Conservation (phyloP, 1,140 invertebrate genomes). For the Lepidurus packardi region DNA sequence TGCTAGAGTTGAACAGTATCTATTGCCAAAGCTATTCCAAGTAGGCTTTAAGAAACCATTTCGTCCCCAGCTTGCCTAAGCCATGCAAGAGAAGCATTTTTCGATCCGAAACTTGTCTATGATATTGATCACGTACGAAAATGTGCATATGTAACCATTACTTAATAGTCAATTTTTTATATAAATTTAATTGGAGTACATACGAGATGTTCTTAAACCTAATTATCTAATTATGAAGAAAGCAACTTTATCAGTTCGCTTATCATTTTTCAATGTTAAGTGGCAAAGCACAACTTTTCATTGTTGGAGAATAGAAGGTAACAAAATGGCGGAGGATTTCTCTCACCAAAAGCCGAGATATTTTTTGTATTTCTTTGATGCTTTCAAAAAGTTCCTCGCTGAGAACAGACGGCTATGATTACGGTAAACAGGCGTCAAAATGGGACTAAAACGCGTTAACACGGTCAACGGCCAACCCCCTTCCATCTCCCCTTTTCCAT, state of each 20-base stretch:
- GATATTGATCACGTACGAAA: conserved; percentile 14
- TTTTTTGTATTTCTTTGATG: background rate
- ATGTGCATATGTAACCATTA: background rate
- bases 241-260: background rate
- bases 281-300: background rate
- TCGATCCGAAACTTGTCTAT: background rate
- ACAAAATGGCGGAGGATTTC: conserved; percentile 6
- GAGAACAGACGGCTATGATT: background rate
- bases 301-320: background rate
- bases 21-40: background rate
- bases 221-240: background rate
- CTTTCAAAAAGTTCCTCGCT: background rate
- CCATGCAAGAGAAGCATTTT: background rate
- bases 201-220: background rate
- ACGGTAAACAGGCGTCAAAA: too few species aligned
- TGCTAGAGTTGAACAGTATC: background rate
- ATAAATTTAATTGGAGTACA: background rate
- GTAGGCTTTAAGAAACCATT: background rate
- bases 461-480: background rate
- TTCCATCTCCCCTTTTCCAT: background rate
- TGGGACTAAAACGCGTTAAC: too few species aligned
- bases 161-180: background rate
- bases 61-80: background rate
- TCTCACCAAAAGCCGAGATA: background rate
- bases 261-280: background rate